Conservation (phyloP, 1,140 invertebrate genomes). For the Pseudomyrmex gracilis region DNA sequence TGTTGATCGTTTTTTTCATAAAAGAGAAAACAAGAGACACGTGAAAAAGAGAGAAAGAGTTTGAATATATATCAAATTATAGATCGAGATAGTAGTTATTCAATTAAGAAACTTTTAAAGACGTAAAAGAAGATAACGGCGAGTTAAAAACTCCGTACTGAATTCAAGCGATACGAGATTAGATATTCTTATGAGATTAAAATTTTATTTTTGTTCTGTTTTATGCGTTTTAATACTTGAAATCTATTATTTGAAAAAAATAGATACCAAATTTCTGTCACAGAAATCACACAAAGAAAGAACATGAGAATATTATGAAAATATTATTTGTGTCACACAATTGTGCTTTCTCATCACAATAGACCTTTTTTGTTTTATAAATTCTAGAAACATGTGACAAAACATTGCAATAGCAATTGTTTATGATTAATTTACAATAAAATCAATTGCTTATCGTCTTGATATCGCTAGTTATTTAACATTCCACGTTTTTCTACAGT, state of each 20-base stretch:
- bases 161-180: conserved; percentile 32
- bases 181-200: conserved; percentile 27
- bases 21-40: background rate
- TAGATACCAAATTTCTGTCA: background rate
- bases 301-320: background rate
- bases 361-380: no score
- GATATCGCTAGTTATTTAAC: background rate
- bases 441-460: no score
- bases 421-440: no score
- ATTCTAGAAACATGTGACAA: no score
- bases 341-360: no score
- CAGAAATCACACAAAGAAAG: no score
- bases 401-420: no score
- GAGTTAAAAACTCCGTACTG: conserved; percentile 28
- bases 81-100: conserved; percentile 37
- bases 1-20: background rate
- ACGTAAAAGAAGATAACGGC: conserved; percentile 13
- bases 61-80: conserved; percentile 32
- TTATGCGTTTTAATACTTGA: background rate
- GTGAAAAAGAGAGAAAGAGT: background rate
- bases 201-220: conserved; percentile 12
- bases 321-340: background rate
- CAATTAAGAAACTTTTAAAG: conserved; percentile 49
- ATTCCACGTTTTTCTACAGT: background rate
- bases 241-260: background rate